Conservation (phyloP, 2,888 invertebrate genomes). For the Buathra laborator region DNA sequence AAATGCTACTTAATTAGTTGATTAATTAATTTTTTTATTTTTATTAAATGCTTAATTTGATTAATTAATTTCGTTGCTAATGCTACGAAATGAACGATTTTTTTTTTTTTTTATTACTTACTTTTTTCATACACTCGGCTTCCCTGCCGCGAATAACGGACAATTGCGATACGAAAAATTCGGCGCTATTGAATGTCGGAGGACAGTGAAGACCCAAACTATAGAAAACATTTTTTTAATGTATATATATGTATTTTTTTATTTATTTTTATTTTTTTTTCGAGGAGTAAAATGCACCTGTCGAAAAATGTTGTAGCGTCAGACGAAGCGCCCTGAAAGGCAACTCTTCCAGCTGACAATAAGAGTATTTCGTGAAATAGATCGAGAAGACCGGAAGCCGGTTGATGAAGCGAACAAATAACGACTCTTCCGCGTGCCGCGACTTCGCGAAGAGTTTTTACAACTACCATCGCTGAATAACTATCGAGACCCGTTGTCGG, state of each 20-base stretch:
- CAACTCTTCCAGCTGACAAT: constrained; percentile 91
- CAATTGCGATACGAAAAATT: constrained; percentile 91
- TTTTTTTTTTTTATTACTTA: constrained; percentile 64
- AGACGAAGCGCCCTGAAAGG: constrained; percentile 92
- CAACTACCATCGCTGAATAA: constrained; percentile 93
- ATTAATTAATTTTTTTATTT: not conserved
- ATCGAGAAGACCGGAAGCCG: constrained; percentile 94
- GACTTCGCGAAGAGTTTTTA: constrained; percentile 89
- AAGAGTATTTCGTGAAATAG: constrained; percentile 93
- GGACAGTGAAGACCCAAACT: constrained; percentile 90
- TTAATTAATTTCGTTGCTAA: too few relatives aligned
- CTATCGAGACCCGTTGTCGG: constrained; percentile 97
- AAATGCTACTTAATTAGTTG: not conserved
- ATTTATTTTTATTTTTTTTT: not conserved
- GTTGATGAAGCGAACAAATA: constrained; percentile 96
- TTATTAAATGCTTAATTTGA: not conserved
- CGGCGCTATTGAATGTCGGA: constrained; percentile 93
- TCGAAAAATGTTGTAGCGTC: constrained; percentile 90
- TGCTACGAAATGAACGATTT: not conserved
- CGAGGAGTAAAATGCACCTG: constrained; percentile 86
- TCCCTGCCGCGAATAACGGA: constrained; percentile 87
- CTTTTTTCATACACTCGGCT: constrained; percentile 83
- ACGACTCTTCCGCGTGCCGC: constrained; percentile 91
- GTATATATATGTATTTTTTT: too few relatives aligned
- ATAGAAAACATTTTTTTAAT: too few relatives aligned